Evolutionary conservation across 2,888 invertebrate genomes (phyloP), one percentile per base, ranked within the genome.

Genomic region (Phyllotreta striolata): DNA sequence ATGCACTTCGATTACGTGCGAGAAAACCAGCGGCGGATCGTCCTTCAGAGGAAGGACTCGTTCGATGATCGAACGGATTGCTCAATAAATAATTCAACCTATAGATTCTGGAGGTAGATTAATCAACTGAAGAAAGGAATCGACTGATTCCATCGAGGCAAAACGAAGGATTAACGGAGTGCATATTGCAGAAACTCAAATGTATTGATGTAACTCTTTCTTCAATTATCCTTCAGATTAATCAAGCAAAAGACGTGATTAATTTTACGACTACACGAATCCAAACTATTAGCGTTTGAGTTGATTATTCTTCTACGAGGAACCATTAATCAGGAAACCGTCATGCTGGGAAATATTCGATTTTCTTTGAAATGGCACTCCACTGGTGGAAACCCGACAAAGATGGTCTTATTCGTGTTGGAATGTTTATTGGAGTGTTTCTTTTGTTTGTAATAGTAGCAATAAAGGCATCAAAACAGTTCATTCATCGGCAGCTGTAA

Each of bases 391-490:
- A 62, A 59, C 44, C 62, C 72, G 74, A 76, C 73, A 73, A 73
- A 74, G 75, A 74, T 70, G 74, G 71, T 71, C 72, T 71, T 69
- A 74, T 74, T 72, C 70, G 74, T 74, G 75, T 66, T 60, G 76
- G 77, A 77, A 76, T 76, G 76, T 76, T 75, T 77, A 76, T 76
- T 74, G 75, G 73, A 74, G 70, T 76, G 73, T 69, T 71, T 74
- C 75, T 76, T 78, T 78, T 77, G 77, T 78, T 77, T 78, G 77
- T 76, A 77, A 76, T 76, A 76, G 77, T 77, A 76, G 77, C 77
- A 78, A 78, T 78, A 79, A 79, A 77, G 77, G 75, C 76, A 78
- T 77, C 77, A 78, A 78, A 78, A 79, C 77, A 74, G 77, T 79
- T 78, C 79, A 79, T 79, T 79, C 79, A 79, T 77, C 77, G 78